Conservation (phyloP, 2,797 vertebrate genomes). For the Peromyscus nudipes region DNA sequence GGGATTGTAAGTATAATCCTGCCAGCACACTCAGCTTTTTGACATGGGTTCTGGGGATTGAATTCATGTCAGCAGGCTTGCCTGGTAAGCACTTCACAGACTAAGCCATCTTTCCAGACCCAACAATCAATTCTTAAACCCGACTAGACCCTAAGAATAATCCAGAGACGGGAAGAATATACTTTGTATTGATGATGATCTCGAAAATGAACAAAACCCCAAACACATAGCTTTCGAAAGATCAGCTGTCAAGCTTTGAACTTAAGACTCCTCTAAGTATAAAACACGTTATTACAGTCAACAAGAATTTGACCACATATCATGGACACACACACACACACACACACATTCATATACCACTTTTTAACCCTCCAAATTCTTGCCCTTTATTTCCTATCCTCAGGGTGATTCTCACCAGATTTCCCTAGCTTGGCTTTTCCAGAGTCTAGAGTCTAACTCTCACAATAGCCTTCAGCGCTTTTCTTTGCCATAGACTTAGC, state of each 20-base stretch:
- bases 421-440: not conserved
- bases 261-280: not conserved
- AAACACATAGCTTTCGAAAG: not conserved
- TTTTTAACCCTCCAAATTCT: not conserved
- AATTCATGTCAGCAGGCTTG: not conserved
- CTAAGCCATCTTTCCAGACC: not conserved
- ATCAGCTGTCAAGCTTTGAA: not conserved
- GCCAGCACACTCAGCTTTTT: not conserved
- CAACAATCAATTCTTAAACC: not conserved
- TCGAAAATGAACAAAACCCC: not conserved
- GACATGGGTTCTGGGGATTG: not conserved
- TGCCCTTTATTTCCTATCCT: not conserved
- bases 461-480: not conserved
- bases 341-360: not conserved
- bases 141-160: not conserved
- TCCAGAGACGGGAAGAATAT: not conserved
- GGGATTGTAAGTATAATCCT: not conserved
- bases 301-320: not conserved
- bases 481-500: not conserved
- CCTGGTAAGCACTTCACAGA: not conserved
- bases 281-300: not conserved
- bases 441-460: not conserved
- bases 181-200: not conserved
- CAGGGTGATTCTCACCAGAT: not conserved
- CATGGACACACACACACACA: not conserved